These are phyloP conservation scores for Chrysolina oricalcia DNA, from an alignment of 2,888 invertebrate species.

Conservation along the genomic window DNA sequence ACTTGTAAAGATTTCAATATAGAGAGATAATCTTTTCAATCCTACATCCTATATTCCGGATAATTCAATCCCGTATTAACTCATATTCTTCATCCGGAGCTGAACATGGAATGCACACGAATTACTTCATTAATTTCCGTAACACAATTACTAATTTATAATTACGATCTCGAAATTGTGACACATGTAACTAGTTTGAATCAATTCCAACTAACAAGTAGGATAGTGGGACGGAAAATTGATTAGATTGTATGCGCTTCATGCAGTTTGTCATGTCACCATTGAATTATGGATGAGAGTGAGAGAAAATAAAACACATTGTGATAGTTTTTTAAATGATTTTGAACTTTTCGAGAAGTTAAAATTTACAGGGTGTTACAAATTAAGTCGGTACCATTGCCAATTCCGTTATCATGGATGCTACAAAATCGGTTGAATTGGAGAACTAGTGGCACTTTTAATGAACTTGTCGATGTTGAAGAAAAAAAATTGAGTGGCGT, in stretches of 20 bases:
- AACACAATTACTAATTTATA: slow-evolving; percentile 42
- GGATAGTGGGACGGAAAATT: neutral
- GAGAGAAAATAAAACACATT: neutral
- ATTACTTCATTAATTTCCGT: slow-evolving; percentile 35
- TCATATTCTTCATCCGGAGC: slow-evolving; percentile 9
- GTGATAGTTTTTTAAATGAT: neutral
- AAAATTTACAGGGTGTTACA: too few relatives aligned
- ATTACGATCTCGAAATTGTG: slow-evolving; percentile 34
- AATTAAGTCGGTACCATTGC: too few relatives aligned
- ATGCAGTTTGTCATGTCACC: neutral
- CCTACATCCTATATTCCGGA: neutral
- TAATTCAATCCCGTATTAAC: neutral
- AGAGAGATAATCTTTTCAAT: neutral
- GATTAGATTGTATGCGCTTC: neutral
- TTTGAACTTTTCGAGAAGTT: neutral
- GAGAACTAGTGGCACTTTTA: too few relatives aligned
- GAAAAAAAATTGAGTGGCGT: too few relatives aligned
- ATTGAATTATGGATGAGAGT: neutral
- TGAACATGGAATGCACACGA: slow-evolving; percentile 34
- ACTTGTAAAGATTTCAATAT: too few relatives aligned
- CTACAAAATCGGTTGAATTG: too few relatives aligned
- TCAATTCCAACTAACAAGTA: slow-evolving; percentile 11
- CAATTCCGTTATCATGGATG: too few relatives aligned
- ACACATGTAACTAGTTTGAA: slow-evolving; percentile 39
- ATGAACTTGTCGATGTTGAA: too few relatives aligned